Conservation (phyloP, 2,888 invertebrate species). For the Cylindroiulus punctatus region DNA sequence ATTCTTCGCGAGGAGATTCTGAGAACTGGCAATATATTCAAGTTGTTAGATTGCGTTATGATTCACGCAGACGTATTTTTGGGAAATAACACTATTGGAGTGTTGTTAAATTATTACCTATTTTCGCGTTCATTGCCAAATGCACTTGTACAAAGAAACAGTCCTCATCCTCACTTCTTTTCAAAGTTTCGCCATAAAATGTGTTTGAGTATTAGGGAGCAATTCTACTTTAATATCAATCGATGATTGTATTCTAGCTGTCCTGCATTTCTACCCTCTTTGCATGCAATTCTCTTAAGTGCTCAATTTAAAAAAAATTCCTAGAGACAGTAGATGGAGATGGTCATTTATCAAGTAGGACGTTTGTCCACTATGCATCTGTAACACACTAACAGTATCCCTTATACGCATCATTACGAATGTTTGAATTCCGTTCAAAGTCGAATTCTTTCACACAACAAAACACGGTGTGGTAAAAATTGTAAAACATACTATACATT, state of each 20-base stretch:
- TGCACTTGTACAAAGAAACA: background rate
- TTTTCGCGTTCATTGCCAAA: background rate
- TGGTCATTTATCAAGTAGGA: slow-evolving; percentile 22
- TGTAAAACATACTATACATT: background rate
- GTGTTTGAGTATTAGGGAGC: background rate
- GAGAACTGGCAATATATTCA: background rate
- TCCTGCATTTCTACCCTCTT: background rate
- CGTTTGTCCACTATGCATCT: background rate
- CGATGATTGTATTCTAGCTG: background rate
- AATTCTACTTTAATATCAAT: background rate
- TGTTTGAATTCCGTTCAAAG: slow-evolving; percentile 37
- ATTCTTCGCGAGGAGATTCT: background rate
- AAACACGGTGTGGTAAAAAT: background rate
- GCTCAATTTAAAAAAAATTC: slow-evolving; percentile 5
- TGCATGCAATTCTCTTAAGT: background rate
- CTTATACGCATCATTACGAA: background rate
- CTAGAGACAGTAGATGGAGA: slow-evolving; percentile 5
- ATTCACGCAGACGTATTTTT: background rate
- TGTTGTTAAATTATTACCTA: background rate
- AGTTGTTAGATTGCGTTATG: background rate
- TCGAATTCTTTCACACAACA: background rate
- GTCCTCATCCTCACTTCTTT: background rate
- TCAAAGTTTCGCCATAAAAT: background rate
- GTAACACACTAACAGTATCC: background rate
- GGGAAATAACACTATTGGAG: background rate